A percentile compares a stretch with the other conserved stretches of the same genome.
Evolutionary conservation across 2,797 vertebrate genomes (phyloP).

Genomic region (Peromyscus eremicus): DNA sequence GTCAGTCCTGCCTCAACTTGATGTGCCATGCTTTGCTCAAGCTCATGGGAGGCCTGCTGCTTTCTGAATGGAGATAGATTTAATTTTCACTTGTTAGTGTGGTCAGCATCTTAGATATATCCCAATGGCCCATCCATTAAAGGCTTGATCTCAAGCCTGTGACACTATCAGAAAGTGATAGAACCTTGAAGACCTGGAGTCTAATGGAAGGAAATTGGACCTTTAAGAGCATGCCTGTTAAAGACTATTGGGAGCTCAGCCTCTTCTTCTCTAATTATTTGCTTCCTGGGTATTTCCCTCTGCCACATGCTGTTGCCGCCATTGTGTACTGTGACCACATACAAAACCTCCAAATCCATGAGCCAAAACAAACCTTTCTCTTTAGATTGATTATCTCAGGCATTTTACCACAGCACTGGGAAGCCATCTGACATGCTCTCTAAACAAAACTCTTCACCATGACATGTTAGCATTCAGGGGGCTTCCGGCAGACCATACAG

Average conservation of each 20-base stretch:
- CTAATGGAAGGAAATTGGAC: background rate
- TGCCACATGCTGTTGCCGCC: background rate
- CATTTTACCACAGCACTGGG: background rate
- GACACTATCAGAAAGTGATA: background rate
- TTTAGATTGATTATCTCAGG: background rate
- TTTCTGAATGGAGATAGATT: background rate
- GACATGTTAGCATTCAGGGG: background rate
- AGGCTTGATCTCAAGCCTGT: background rate
- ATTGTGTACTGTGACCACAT: accelerated
- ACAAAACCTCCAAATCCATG: background rate
- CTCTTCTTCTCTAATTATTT: background rate
- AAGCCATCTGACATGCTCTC: background rate
- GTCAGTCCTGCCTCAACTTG: too few relatives aligned
- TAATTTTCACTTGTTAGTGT: background rate
- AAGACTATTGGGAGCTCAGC: background rate
- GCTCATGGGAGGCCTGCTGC: too few relatives aligned
- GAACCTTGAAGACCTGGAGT: too few relatives aligned
- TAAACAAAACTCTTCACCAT: background rate
- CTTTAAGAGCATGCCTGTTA: background rate
- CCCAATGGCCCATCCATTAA: background rate
- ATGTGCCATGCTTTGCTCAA: too few relatives aligned
- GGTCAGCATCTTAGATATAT: background rate
- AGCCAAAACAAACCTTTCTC: background rate
- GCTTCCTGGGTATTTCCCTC: background rate
- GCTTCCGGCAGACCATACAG: background rate